Percentiles rank a stretch among this genome's conserved stretches.
Evolutionary conservation across 2,113 vertebrate species (phyloP).

Genomic region (Anolis carolinensis): DNA sequence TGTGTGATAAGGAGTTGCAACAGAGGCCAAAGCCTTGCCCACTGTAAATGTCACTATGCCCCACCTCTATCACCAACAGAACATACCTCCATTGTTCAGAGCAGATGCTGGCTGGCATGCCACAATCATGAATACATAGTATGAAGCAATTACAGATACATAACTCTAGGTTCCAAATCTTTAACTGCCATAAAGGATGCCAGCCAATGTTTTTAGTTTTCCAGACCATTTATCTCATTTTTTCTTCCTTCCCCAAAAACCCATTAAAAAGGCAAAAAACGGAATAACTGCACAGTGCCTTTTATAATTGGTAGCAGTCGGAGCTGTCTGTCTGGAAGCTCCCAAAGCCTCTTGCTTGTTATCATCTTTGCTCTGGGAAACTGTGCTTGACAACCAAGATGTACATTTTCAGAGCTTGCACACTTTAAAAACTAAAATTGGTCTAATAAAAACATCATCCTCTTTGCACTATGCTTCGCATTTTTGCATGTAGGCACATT

Average conservation of each 20-base stretch:
- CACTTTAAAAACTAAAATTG: not conserved
- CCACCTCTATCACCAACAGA: no score
- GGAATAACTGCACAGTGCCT: not conserved
- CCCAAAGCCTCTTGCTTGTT: not conserved
- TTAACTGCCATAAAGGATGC: no score
- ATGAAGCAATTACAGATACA: no score
- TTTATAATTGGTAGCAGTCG: not conserved
- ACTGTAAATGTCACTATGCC: no score
- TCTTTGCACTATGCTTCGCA: not conserved
- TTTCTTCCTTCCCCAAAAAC: not conserved
- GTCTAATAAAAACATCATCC: not conserved
- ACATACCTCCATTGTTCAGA: no score
- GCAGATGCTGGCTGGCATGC: no score
- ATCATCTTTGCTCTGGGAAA: not conserved
- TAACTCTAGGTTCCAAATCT: no score
- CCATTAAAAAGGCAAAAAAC: not conserved
- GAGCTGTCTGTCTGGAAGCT: not conserved
- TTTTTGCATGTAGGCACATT: conserved; percentile 6
- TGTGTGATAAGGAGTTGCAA: no score
- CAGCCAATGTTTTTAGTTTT: not conserved
- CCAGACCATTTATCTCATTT: not conserved
- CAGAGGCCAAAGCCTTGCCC: no score
- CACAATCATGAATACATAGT: no score
- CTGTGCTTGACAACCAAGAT: not conserved
- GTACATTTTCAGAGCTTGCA: conserved; percentile 5